Base-by-base conservation (phyloP, 1,140 invertebrate genomes). In the Nebria ingens region DNA sequence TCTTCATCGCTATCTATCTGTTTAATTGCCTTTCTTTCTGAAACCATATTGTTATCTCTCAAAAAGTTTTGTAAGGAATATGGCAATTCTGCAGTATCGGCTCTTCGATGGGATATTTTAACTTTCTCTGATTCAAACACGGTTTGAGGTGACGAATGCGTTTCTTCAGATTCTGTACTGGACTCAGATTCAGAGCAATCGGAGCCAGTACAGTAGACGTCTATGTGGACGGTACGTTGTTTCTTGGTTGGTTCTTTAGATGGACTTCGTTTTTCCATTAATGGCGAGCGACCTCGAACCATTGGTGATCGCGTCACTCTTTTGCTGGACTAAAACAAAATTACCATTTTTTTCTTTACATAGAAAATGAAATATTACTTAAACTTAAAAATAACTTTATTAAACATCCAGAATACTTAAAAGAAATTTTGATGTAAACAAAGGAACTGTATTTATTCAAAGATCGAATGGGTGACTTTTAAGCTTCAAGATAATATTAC, bases 201-300 rank as follows among this genome's bases (percentile, higher is more conserved):
- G 1, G 83, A 83, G 1, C 81, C 83, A 0, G 83, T 86, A 62
- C 85, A 87, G 60, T 87, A 87, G 2, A 87, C 85, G 68, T 87
- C 85, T 34, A 87, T 87, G 61, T 87, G 85, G 13, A 87, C 84
- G 1, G 84, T 87, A 52, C 84, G 71, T 1, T 83, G 80, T 61
- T 83, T 81, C 57, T 78, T 79, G 55, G 76, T 74, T 0, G 71
- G 61, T 56, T 70, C 63, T 22, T 63, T 66, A 13, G 58, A 38
- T 9, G 61, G 4, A 59, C 29, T 3, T 59, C 23, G 45, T 17
- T 45, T 45, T 3, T 45, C 40, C 40, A 45, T 4, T 17, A 45
- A 17, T 11, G 40, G 40, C 4, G 40, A 64, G 45, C 49, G 63
- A 11, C 64, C 65, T 53, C 58, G 49, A 20, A 66, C 15, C 25